Base-by-base conservation (phyloP, 2,113 vertebrate genomes). In the Cyprinus carpio region DNA sequence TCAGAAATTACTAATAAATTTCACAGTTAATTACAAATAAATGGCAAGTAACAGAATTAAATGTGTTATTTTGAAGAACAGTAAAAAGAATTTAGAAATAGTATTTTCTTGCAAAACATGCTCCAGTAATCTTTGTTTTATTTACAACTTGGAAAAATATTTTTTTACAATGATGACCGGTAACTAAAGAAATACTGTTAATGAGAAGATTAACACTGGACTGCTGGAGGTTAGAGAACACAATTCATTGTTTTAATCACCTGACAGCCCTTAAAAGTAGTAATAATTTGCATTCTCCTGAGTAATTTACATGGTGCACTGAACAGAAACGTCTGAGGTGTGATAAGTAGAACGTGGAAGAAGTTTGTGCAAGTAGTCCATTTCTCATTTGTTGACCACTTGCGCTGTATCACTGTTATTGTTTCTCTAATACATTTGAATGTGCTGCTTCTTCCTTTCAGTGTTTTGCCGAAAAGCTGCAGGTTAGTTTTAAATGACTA, bases 401-500 rank as follows among this genome's bases (percentile, higher is more conserved):
- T 12, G 1, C 31, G 4, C 34, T 54, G 3, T 71, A 58, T 85
- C 20, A 43, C 54, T 27, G 51, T 81, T 81, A 46, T 80, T 74
- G 67, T 80, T 85, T 84, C 62, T 84, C 23, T 37, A 76, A 81
- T 75, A 25, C 43, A 16, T 64, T 67, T 0, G n/a, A 29, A 60
- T 20, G 29, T 6, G 20, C 25, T 13, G 23, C 51, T 58, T 51
- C 8, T 81, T 74, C 11, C 12, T 85, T 85, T 60, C n/a, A n/a
- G 2, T 16, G 27, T 56, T 58, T 72, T 62, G 29, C 43, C 49
- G 51, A 64, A 79, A 78, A 54, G 27, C 84, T 85, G 71, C 74
- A 75, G 75, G 84, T 86, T 77, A 67, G 69, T 60, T 81, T 74
- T 69, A 75, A 81, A 76, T 81, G 75, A 84, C 62, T 75, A 67